Conservation (phyloP, 1,140 invertebrate species). For the Colletes gigas region DNA sequence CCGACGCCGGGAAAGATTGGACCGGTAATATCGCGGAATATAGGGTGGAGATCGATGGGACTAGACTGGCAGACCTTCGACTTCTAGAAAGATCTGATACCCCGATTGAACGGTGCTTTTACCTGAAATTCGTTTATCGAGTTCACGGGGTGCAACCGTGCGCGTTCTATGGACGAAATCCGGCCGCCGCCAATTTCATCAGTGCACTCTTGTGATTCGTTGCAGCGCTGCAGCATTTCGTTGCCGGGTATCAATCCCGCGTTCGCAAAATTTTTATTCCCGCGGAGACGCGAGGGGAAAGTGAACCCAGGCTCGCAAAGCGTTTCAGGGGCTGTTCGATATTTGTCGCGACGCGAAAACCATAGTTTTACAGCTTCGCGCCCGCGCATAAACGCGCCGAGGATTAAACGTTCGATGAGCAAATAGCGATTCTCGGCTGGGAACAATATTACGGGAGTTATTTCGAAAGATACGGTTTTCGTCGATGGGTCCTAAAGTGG, state of each 20-base stretch:
- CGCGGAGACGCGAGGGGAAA: not conserved
- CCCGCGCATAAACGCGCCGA: no score
- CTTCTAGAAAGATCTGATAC: slow-evolving; percentile 39
- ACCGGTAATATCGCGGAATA: slow-evolving; percentile 26
- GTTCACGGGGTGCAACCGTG: slow-evolving; percentile 24
- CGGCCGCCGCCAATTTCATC: slow-evolving; percentile 39
- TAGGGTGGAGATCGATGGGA: slow-evolving; percentile 3
- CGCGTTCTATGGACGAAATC: not conserved
- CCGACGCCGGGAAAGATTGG: slow-evolving; percentile 15
- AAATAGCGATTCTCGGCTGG: no score
- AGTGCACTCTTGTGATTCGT: slow-evolving; percentile 6
- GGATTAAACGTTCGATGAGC: no score
- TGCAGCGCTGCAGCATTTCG: not conserved
- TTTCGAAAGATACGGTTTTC: no score
- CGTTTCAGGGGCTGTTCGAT: not conserved
- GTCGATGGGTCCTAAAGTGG: no score
- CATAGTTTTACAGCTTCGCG: no score
- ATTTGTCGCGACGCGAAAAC: not conserved
- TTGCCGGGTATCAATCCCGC: not conserved
- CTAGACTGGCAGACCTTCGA: slow-evolving; percentile 17
- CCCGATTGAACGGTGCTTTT: slow-evolving; percentile 36
- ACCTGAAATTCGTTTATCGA: slow-evolving; percentile 50
- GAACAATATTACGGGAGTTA: no score
- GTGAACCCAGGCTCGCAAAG: slow-evolving; percentile 23
- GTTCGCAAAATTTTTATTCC: slow-evolving; percentile 17